Base-by-base conservation (phyloP, 2,113 vertebrate genomes). In the Gobius niger region DNA sequence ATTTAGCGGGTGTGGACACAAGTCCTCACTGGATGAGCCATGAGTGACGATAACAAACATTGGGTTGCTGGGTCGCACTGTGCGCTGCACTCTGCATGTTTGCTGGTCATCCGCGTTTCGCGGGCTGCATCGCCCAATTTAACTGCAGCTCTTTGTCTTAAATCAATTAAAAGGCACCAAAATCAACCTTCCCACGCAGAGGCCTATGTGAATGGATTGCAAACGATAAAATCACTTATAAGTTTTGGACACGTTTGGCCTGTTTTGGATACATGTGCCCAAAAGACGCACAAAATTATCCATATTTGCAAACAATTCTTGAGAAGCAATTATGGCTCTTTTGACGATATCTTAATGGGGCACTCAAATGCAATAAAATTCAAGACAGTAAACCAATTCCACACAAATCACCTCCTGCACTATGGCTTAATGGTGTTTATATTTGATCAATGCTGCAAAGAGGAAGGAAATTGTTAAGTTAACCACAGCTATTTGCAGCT, bases 121-220 rank as follows among this genome's bases (percentile, higher is more conserved):
- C 92, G 70, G 91, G 90, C 91, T 85, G 91, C 85, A 90, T 87
- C 92, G 91, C 92, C 91, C 92, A 96, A 98, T 98, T 98, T 95
- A 94, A 93, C 96, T 94, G 78, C 91, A 81, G 92, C 91, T 90
- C 94, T 95, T 34, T 88, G 85, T 92, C 92, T 92, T 93, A 92
- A 96, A 95, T 91, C 93, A 97, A 96, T 98, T 96, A 97, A 44
- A 34, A 34, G 24, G 24, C 24, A 34, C 24, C 24, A 34, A 1
- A 34, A 34, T 4, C 3, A 34, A 34, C 24, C 24, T 24, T 24
- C 1, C 24, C 24, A 24, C 24, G 24, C 24, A 2, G 3, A 34
- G 24, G 24, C 24, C 24, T 34, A 34, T 34, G 24, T 34, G 5
- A 34, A 34, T 34, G 24, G 24, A 0, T 24, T 34, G 24, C 24